Evolutionary conservation across 2,888 invertebrate genomes (phyloP).

Genomic region (Desoria tigrina): DNA sequence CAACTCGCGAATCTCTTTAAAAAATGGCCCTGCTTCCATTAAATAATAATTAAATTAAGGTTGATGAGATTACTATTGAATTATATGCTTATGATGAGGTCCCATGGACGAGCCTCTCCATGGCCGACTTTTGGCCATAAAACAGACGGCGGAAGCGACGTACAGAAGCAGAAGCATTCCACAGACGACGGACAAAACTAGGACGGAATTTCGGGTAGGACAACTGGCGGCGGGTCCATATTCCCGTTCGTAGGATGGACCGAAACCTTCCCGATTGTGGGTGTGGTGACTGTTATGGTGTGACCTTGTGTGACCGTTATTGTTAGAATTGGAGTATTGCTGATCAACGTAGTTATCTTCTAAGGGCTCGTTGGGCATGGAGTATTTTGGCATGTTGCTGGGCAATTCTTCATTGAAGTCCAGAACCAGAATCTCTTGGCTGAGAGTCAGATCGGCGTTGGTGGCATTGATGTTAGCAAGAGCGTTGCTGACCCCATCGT

Average conservation of each 20-base stretch:
- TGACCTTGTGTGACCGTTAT: conserved; percentile 16
- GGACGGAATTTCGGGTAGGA: conserved; percentile 86
- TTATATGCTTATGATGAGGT: conserved; percentile 53
- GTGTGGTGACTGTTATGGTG: conserved; percentile 15
- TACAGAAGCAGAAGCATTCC: conserved; percentile 84
- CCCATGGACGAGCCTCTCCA: conserved; percentile 50
- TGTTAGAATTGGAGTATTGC: conserved; percentile 17
- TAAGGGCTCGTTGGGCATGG: conserved; percentile 41
- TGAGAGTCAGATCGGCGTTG: conserved; percentile 86
- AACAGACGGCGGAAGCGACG: conserved; percentile 63
- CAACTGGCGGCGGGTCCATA: conserved; percentile 68
- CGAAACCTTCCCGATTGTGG: conserved; percentile 29
- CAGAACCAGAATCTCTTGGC: conserved; percentile 88
- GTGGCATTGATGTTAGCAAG: conserved; percentile 64
- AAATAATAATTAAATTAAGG: no score
- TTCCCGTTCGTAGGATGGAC: conserved; percentile 39
- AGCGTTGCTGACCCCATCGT: conserved; percentile 57
- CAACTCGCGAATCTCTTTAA: no score
- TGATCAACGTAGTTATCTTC: conserved; percentile 36
- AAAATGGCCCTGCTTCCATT: no score
- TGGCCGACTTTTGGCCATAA: conserved; percentile 54
- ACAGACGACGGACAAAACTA: conserved; percentile 86
- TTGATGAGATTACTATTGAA: conserved; percentile 47
- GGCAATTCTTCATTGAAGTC: conserved; percentile 81
- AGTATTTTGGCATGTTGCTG: conserved; percentile 51